Evolutionary conservation across 2,888 invertebrate species (phyloP).

Genomic region (Chelonus formosanus): DNA sequence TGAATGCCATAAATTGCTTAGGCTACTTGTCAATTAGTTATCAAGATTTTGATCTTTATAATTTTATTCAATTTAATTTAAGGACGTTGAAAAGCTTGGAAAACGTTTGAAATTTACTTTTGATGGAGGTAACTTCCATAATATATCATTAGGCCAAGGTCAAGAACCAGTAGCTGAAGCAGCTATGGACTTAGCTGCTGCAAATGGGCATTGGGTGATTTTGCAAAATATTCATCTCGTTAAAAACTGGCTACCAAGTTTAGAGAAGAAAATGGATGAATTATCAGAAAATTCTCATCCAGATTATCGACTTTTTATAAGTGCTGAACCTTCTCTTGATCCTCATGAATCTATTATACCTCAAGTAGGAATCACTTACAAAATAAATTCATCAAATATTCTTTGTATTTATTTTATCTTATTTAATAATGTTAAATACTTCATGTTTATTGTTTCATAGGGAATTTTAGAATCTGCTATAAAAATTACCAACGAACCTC

Average conservation of each 20-base stretch:
- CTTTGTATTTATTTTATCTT: neutral
- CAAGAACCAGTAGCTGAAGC: constrained; percentile 92
- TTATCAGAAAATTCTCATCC: constrained; percentile 71
- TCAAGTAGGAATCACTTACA: constrained; percentile 54
- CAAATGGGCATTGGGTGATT: constrained; percentile 90
- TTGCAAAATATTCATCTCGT: constrained; percentile 94
- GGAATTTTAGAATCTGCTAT: constrained; percentile 93
- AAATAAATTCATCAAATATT: neutral
- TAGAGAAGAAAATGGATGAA: constrained; percentile 92
- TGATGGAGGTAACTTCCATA: constrained; percentile 87
- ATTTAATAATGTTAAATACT: neutral
- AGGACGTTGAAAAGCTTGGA: constrained; percentile 89
- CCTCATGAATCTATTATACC: constrained; percentile 73
- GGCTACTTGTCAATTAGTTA: neutral
- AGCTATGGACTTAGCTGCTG: constrained; percentile 82
- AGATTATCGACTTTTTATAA: constrained; percentile 76
- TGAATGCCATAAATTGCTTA: neutral
- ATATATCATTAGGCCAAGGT: constrained; percentile 93
- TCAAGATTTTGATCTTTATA: neutral
- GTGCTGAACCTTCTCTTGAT: constrained; percentile 84
- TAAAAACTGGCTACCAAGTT: constrained; percentile 82
- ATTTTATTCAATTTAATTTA: constrained; percentile 25
- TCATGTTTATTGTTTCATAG: constrained; percentile 62
- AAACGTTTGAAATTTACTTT: constrained; percentile 80
- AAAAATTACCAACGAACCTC: constrained; percentile 96